phyloP scores from a whole-genome alignment of 2,888 invertebrate species.

The Mesorhabditis spiculigera region DNA sequence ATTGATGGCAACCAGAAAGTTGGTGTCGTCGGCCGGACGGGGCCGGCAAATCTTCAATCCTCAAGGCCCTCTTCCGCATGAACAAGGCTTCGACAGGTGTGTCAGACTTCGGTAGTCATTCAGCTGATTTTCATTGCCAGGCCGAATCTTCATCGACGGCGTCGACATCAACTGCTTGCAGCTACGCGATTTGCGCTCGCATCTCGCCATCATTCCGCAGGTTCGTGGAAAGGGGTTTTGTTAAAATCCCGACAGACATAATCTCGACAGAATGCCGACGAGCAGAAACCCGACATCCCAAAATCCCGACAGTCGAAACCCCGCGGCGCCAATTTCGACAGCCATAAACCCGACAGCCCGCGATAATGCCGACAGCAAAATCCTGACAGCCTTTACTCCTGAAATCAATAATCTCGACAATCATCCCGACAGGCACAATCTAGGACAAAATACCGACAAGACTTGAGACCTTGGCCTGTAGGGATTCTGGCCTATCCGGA shows the following conservation, averaged over 20 bases:
- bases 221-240: slow-evolving; percentile 26
- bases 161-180: slow-evolving; percentile 68
- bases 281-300: too few relatives aligned
- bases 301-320: too few relatives aligned
- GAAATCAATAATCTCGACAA: too few relatives aligned
- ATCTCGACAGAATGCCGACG: not conserved
- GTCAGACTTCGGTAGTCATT: not conserved
- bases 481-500: too few relatives aligned
- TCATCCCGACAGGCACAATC: too few relatives aligned
- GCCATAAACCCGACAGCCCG: too few relatives aligned
- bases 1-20: slow-evolving; percentile 67
- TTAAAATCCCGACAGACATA: not conserved
- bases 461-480: too few relatives aligned
- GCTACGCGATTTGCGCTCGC: slow-evolving; percentile 74
- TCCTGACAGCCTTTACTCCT: too few relatives aligned
- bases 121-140: slow-evolving; percentile 1
- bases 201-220: slow-evolving; percentile 87
- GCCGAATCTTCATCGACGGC: slow-evolving; percentile 72
- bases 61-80: slow-evolving; percentile 77
- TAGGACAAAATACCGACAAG: too few relatives aligned
- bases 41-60: slow-evolving; percentile 75
- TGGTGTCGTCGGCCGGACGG: slow-evolving; percentile 82
- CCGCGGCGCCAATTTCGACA: too few relatives aligned
- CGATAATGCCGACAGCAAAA: too few relatives aligned
- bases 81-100: slow-evolving; percentile 66